Conservation (phyloP, 2,888 invertebrate genomes). For the Pseudococcus jackbeardsleyi region DNA sequence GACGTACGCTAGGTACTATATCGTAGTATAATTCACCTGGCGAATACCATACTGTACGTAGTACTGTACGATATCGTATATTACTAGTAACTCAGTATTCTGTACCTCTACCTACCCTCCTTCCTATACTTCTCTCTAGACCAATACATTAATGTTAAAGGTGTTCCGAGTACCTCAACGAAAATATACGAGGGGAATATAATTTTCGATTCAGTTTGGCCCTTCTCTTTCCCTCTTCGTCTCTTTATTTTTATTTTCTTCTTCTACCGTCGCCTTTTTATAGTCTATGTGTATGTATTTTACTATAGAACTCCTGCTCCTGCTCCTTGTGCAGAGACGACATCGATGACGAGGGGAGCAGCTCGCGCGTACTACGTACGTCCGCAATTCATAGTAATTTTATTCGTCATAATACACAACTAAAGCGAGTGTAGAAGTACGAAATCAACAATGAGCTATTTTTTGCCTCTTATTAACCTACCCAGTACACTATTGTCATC, state of each 20-base stretch:
- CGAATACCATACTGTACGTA: slow-evolving; percentile 10
- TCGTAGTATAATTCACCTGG: slow-evolving; percentile 27
- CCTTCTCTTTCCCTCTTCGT: background rate
- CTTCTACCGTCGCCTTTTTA: background rate
- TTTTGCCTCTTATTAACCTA: slow-evolving; percentile 37
- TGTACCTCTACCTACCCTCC: background rate
- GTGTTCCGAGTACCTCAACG: background rate
- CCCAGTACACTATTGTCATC: slow-evolving; percentile 19
- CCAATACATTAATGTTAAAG: background rate
- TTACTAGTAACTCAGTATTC: background rate
- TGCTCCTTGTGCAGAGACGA: background rate
- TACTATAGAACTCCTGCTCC: background rate
- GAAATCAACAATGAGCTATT: background rate
- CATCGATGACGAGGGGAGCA: background rate
- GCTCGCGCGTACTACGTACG: slow-evolving; percentile 15
- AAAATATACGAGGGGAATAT: background rate
- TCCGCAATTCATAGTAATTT: slow-evolving; percentile 34
- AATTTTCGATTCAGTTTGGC: slow-evolving; percentile 20
- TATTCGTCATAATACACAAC: background rate
- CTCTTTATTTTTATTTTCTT: background rate
- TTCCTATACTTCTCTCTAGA: background rate
- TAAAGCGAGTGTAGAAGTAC: background rate
- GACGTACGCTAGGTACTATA: background rate
- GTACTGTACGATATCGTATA: background rate
- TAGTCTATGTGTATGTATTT: background rate